Conservation (phyloP, 2,113 vertebrate genomes). For the Tyto alba region DNA sequence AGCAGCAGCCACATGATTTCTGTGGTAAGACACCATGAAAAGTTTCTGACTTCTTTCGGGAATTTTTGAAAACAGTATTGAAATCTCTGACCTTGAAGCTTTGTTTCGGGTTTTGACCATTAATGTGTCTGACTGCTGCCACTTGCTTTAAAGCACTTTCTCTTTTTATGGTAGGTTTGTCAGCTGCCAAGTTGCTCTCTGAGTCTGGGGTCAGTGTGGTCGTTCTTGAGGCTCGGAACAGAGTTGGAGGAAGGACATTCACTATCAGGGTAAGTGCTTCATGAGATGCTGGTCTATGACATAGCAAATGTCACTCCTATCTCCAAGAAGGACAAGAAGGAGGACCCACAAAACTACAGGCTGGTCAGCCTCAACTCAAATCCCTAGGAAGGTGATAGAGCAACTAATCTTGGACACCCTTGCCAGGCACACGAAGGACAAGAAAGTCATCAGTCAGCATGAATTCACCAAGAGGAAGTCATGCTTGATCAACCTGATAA, state of each 20-base stretch:
- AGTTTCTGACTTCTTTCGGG: not conserved
- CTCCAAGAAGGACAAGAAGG: not conserved
- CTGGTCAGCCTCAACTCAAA: not conserved
- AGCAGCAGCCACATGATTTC: not conserved
- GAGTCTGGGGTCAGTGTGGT: conserved; percentile 72
- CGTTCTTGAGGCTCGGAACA: conserved; percentile 78
- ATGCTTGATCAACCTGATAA: not conserved
- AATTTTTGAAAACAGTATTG: not conserved
- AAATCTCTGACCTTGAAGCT: not conserved
- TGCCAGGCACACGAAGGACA: not conserved
- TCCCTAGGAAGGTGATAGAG: not conserved
- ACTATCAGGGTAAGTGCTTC: conserved; percentile 73
- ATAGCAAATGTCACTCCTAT: not conserved
- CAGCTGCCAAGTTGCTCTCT: conserved; percentile 77
- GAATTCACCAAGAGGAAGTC: not conserved
- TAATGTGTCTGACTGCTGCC: not conserved
- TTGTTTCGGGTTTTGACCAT: not conserved
- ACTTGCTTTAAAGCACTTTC: not conserved
- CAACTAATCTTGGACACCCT: not conserved
- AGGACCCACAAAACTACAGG: not conserved
- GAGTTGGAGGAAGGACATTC: conserved; percentile 82
- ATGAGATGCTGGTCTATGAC: fast-evolving
- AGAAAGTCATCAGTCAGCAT: not conserved
- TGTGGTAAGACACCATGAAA: not conserved
- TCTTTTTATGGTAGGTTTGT: conserved; percentile 68